Evolutionary conservation across 2,888 invertebrate species (phyloP).

Genomic region (Gibbula magus): DNA sequence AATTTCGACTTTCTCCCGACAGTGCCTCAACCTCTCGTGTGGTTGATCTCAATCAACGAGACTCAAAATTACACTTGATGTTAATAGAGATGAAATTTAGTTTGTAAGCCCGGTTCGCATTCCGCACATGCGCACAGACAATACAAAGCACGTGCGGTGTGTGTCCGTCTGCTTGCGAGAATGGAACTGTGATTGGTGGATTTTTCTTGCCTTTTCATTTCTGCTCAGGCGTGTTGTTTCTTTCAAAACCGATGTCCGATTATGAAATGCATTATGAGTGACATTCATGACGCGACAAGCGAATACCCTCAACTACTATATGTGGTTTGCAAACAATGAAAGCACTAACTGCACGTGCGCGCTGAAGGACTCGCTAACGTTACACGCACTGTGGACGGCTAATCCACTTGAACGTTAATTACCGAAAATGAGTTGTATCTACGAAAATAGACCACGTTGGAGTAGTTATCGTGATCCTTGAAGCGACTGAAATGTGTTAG

Average conservation of each 20-base stretch:
- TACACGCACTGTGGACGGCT: background rate
- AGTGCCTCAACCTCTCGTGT: conserved; percentile 6
- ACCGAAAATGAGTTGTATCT: background rate
- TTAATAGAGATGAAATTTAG: conserved; percentile 14
- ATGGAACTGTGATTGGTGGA: background rate
- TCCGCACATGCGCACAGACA: conserved; percentile 10
- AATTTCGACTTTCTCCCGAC: conserved; percentile 12
- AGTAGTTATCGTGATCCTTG: too few species aligned
- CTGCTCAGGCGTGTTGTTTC: background rate
- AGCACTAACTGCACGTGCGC: background rate
- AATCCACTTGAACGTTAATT: background rate
- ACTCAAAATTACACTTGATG: conserved; percentile 7
- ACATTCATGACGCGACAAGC: background rate
- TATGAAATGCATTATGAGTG: conserved; percentile 1
- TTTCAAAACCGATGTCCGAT: background rate
- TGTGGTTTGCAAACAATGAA: background rate
- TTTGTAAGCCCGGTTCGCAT: background rate
- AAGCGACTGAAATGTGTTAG: too few species aligned
- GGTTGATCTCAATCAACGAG: conserved; percentile 5
- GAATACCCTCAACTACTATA: background rate
- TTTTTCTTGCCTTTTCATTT: background rate
- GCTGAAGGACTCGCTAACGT: background rate
- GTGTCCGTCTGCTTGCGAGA: background rate
- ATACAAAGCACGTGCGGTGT: background rate
- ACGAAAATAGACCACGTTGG: too few species aligned